phyloP scores from a whole-genome alignment of 2,888 invertebrate species.

The Celastrina argiolus region DNA sequence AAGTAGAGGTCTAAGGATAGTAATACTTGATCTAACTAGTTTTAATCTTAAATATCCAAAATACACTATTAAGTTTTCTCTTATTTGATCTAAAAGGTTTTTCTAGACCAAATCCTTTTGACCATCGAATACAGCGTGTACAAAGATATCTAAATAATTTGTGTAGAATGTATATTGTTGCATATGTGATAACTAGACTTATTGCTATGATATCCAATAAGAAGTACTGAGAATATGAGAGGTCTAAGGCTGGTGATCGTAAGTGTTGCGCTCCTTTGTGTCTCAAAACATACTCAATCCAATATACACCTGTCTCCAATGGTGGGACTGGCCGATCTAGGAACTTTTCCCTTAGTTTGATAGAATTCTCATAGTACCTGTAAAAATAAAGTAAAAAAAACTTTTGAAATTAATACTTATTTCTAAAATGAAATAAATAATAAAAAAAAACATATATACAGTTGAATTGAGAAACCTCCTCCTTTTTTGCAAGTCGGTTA shows the following conservation, averaged over 20 bases:
- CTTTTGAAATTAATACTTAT: too few species aligned
- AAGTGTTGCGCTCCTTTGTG: conserved; percentile 76
- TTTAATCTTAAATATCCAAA: conserved; percentile 66
- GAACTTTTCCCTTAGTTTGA: conserved; percentile 68
- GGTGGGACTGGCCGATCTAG: conserved; percentile 77
- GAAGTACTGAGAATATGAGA: conserved; percentile 66
- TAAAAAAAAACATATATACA: too few species aligned
- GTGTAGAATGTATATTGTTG: conserved; percentile 56
- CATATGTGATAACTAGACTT: conserved; percentile 47
- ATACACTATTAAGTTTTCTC: conserved; percentile 55
- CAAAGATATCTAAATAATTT: conserved; percentile 61
- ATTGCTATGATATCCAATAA: conserved; percentile 61
- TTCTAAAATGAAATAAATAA: too few species aligned
- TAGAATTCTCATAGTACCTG: conserved; percentile 75
- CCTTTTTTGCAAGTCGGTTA: too few species aligned
- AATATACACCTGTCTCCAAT: conserved; percentile 79
- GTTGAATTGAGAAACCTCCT: too few species aligned
- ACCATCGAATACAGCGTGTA: conserved; percentile 63
- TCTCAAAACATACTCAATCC: conserved; percentile 80
- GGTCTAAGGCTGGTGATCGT: conserved; percentile 68
- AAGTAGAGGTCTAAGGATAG: not conserved
- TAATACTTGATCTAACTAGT: conserved; percentile 47
- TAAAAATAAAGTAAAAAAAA: conserved; percentile 33
- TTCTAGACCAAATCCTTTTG: conserved; percentile 56
- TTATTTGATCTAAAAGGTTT: conserved; percentile 59